phyloP scores from a whole-genome alignment of 2,888 invertebrate genomes.

The Acholoe squamosa region DNA sequence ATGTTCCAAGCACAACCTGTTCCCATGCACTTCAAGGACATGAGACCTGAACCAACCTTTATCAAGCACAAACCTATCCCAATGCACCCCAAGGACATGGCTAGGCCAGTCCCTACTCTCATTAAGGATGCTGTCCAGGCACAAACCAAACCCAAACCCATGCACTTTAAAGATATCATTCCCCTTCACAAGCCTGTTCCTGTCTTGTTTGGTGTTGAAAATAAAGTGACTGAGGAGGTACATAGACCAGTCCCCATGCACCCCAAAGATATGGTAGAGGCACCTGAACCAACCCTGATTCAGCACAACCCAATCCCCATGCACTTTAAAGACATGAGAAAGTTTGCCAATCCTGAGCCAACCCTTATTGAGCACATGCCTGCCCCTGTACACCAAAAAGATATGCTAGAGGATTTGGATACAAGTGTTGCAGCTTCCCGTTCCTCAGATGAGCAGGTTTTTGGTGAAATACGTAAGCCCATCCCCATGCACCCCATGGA shows the following conservation, averaged over 20 bases:
- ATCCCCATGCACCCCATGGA: not conserved
- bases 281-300: too few relatives aligned
- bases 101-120: not conserved
- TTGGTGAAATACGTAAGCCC: not conserved
- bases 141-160: not conserved
- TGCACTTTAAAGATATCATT: conserved; percentile 8
- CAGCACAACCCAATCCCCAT: too few relatives aligned
- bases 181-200: not conserved
- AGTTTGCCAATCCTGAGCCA: too few relatives aligned
- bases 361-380: too few relatives aligned
- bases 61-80: not conserved
- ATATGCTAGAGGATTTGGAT: too few relatives aligned
- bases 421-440: too few relatives aligned
- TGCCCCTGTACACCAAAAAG: too few relatives aligned
- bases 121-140: conserved; percentile 12
- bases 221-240: not conserved
- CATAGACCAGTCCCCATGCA: too few relatives aligned
- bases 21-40: conserved; percentile 11
- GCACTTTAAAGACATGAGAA: too few relatives aligned
- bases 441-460: too few relatives aligned
- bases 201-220: not conserved
- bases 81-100: not conserved
- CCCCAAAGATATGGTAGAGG: too few relatives aligned
- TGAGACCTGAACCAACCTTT: not conserved
- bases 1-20: not conserved